These are phyloP conservation scores for Macropus fuliginosus DNA, from an alignment of 2,797 vertebrate genomes.

Conservation along the genomic window DNA sequence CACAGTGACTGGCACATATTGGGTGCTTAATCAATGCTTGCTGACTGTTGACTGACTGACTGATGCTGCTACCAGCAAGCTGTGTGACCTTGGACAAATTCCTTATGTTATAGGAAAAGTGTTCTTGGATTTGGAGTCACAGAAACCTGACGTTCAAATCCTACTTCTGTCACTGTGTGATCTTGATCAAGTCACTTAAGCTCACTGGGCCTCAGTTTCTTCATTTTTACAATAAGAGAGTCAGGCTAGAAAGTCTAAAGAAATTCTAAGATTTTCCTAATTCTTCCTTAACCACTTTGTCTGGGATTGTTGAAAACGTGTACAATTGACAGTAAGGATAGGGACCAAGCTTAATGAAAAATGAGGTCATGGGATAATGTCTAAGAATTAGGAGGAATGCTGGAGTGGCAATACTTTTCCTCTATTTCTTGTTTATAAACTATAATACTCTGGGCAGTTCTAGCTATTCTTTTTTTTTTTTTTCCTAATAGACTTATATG, in stretches of 20 bases:
- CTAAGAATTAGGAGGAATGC: neutral
- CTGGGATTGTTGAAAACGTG: neutral
- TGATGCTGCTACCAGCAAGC: neutral
- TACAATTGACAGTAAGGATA: neutral
- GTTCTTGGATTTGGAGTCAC: neutral
- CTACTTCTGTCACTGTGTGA: neutral
- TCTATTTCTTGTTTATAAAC: neutral
- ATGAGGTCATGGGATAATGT: neutral
- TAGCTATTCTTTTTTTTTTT: neutral
- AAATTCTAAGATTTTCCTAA: neutral
- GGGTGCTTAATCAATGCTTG: neutral
- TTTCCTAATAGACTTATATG: neutral
- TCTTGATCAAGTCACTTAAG: neutral
- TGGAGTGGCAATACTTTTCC: neutral
- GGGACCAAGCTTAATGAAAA: neutral
- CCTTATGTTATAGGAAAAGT: neutral
- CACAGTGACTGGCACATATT: neutral
- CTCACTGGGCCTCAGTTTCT: neutral
- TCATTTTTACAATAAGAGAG: neutral
- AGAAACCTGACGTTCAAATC: neutral
- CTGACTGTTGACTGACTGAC: neutral
- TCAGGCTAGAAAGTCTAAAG: neutral
- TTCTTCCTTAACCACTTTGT: neutral
- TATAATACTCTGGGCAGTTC: neutral
- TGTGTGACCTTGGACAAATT: neutral